phyloP scores from a whole-genome alignment of 2,888 invertebrate genomes.

The Dorcus hopei region DNA sequence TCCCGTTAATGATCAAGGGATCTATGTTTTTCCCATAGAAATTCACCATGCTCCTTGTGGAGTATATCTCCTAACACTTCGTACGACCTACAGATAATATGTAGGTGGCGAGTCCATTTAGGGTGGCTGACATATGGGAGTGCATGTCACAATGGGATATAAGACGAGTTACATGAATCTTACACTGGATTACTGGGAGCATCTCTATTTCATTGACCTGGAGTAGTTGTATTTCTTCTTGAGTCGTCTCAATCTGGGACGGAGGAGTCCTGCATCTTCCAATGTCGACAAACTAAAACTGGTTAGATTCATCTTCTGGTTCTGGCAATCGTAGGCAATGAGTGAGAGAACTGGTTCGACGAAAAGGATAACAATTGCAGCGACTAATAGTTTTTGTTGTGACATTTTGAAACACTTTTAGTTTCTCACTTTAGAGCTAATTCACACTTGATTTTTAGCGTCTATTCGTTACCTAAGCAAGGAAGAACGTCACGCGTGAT shows the following conservation, averaged over 20 bases:
- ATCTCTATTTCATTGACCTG: neutral
- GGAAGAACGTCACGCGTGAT: too few species aligned
- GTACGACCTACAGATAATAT: neutral
- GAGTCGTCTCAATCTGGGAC: neutral
- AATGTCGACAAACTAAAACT: conserved; percentile 3
- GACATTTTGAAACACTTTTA: too few species aligned
- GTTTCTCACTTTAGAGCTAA: too few species aligned
- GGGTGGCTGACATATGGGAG: conserved; percentile 3
- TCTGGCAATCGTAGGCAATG: conserved; percentile 7
- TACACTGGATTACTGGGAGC: conserved; percentile 3
- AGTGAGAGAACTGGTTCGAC: neutral
- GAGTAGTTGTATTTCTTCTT: neutral
- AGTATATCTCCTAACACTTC: conserved; percentile 3
- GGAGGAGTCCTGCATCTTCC: conserved; percentile 1
- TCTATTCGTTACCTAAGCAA: too few species aligned
- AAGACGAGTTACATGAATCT: conserved; percentile 4
- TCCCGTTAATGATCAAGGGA: conserved; percentile 1
- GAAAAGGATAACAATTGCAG: too few species aligned
- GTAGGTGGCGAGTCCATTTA: neutral
- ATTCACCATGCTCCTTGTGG: neutral
- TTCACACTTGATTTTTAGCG: too few species aligned
- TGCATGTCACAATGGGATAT: conserved; percentile 5
- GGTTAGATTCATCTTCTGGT: conserved; percentile 1
- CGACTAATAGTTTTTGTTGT: too few species aligned
- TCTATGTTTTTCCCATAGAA: conserved; percentile 7